phyloP scores from a whole-genome alignment of 2,888 invertebrate species.

The Lordiphosa andalusiaca region DNA sequence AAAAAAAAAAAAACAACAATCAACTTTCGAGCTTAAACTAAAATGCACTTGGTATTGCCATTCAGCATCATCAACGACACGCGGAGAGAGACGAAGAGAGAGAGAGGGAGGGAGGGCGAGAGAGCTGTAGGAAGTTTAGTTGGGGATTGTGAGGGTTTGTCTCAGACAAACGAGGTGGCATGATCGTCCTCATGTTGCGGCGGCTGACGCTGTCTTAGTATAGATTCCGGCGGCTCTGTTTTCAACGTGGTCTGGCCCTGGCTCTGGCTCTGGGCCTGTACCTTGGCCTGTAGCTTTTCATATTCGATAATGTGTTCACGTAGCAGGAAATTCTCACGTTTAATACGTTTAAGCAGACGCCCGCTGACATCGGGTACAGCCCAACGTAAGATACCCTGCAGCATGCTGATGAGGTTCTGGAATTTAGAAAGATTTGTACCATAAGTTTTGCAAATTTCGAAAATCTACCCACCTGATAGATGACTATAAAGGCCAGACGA shows the following conservation, averaged over 20 bases:
- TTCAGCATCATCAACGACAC: slow-evolving; percentile 8
- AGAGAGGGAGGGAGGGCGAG: not conserved
- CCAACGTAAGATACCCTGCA: slow-evolving; percentile 88
- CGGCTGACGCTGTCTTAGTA: slow-evolving; percentile 31
- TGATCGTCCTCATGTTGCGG: slow-evolving; percentile 28
- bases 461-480: slow-evolving; percentile 83
- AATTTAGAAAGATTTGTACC: slow-evolving; percentile 8
- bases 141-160: slow-evolving; percentile 1
- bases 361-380: slow-evolving; percentile 88
- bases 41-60: slow-evolving; percentile 36
- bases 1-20: slow-evolving; percentile 3
- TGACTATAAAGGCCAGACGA: slow-evolving; percentile 87
- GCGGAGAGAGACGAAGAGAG: not conserved
- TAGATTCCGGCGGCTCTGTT: slow-evolving; percentile 17
- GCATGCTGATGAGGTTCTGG: slow-evolving; percentile 88
- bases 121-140: not conserved
- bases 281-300: slow-evolving; percentile 71
- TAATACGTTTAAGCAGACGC: slow-evolving; percentile 86
- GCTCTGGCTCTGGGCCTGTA: not conserved
- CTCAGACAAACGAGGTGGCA: slow-evolving; percentile 53
- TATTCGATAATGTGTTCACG: slow-evolving; percentile 88
- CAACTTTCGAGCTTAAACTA: slow-evolving; percentile 38
- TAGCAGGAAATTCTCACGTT: slow-evolving; percentile 86
- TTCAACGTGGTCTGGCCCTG: not conserved
- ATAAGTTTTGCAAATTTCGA: not conserved